Base-by-base conservation (phyloP, 2,113 vertebrate species). In the Paraplagusia blochii region DNA sequence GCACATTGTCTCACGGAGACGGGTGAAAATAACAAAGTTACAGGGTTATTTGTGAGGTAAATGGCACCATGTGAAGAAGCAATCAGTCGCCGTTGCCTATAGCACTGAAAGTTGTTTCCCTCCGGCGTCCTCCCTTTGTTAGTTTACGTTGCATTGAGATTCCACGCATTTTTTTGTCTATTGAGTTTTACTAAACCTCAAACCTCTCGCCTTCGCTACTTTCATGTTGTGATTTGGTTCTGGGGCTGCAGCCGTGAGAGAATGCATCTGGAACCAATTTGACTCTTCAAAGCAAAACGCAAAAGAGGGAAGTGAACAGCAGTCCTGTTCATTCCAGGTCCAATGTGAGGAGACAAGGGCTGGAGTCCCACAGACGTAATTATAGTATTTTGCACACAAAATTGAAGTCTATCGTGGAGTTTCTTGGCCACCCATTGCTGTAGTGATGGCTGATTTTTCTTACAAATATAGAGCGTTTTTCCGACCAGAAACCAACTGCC, bases 241-340 rank as follows among this genome's bases (percentile, higher is more conserved):
- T 74, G 62, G 78, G 81, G 65, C 62, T 45, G 38, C 38, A n/a
- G 55, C 76, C 60, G 33, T 72, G 79, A 86, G 77, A 78, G 66
- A 63, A 80, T 72, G 66, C 90, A 92, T 90, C 90, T 92, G 90
- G 79, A 89, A 88, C 74, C 83, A 81, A 87, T 91, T 87, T 83
- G 63, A 73, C 33, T 76, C 60, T 58, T 81, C 82, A 58, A 76
- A 87, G 81, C 75, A 63, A 58, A 54, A 61, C 70, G 78, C 57
- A 69, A 63, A 67, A 70, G 66, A 63, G 73, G 62, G 80, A 58
- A 35, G 63, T 47, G 56, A 66, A 66, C 65, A 67, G 70, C 74
- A 80, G 76, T 62, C 60, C 64, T 65, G 53, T 72, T 72, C 60
- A 66, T 63, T 63, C 66, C 61, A 34, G 66, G 74, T 84, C 76